Base-by-base conservation (phyloP, 2,888 invertebrate genomes). In the Antheraea yamamai region DNA sequence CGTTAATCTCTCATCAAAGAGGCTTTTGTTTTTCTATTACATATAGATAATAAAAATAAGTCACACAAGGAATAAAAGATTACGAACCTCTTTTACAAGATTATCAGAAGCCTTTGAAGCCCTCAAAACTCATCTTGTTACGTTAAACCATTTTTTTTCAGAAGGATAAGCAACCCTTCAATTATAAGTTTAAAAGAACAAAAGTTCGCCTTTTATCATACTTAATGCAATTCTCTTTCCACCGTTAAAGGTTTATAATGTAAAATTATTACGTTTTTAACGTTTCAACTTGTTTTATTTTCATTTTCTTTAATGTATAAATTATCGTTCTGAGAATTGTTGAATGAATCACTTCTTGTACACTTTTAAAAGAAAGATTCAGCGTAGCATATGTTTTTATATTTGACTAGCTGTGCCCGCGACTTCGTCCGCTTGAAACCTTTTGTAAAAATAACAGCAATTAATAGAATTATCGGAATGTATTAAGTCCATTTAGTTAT, bases 141-240 rank as follows among this genome's bases (percentile, higher is more conserved):
- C 78, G 72, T 83, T 85, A 81, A 81, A 78, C 78, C 82, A 79
- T 80, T 74, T 76, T 47, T 81, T 77, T 81, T 77, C 80, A 79
- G 76, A 76, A 75, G 82, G 77, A 78, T 83, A 82, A 81, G 78
- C 82, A 84, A 81, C 78, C 78, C 84, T 88, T 87, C 83, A 84
- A 86, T 87, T 85, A 86, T 77, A 82, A 84, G 80, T 84, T 84
- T 80, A 79, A 79, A 76, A 76, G 73, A 77, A 81, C 75, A 66
- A 61, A 72, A 82, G 76, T 83, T 81, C 74, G 75, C 76, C 75
- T 55, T 73, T 78, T 74, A 73, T 75, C 75, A 26, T 55, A 39
- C 23, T 39, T 64, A 71, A 23, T 61, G 71, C 47, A 35, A 26
- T 39, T 68, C 75, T 66, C 30, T 30, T 66, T 66, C 16, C 26